Percentiles rank a stretch among this genome's conserved stretches.
phyloP scores from a whole-genome alignment of 2,113 vertebrate genomes.

The Tiliqua scincoides region DNA sequence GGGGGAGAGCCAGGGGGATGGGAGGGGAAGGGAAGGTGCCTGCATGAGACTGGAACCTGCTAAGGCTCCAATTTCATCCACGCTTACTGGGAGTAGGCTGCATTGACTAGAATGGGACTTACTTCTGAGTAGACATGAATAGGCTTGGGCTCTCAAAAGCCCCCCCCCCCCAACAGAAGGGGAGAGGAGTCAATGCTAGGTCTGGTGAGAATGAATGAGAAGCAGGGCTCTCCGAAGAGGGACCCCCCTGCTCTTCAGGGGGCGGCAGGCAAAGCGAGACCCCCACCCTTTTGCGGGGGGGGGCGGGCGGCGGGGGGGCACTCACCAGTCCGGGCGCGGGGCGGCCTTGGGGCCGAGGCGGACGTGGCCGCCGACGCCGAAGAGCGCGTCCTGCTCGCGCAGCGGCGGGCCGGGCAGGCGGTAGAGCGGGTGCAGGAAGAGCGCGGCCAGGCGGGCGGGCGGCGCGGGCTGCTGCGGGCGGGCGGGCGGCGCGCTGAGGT shows the following conservation, averaged over 20 bases:
- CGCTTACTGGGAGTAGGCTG: too few relatives aligned
- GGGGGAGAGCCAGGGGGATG: background rate
- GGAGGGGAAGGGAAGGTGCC: too few relatives aligned
- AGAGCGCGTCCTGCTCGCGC: conserved; percentile 88
- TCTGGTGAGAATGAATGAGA: too few relatives aligned
- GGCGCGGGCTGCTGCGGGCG: conserved; percentile 46
- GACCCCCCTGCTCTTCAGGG: background rate
- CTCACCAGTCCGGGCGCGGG: conserved; percentile 90
- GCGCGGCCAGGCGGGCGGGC: conserved; percentile 77
- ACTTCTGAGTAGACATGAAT: too few relatives aligned
- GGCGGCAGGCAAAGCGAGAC: background rate
- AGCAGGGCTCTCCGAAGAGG: too few relatives aligned
- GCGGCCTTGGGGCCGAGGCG: conserved; percentile 91
- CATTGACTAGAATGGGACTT: too few relatives aligned
- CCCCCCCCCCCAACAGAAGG: too few relatives aligned
- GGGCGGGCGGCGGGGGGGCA: too few relatives aligned
- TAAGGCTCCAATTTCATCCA: too few relatives aligned
- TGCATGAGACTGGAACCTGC: too few relatives aligned
- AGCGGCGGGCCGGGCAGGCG: conserved; percentile 76
- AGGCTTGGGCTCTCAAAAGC: too few relatives aligned
- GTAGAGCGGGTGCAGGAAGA: conserved; percentile 89
- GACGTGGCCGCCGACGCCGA: conserved; percentile 94
- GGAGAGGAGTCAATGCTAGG: too few relatives aligned
- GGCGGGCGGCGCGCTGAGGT: conserved; percentile 75
- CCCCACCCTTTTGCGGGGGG: background rate